Evolutionary conservation across 1,140 invertebrate species (phyloP), one percentile per base, ranked within the genome.

Genomic region (Aporrectodea caliginosa): DNA sequence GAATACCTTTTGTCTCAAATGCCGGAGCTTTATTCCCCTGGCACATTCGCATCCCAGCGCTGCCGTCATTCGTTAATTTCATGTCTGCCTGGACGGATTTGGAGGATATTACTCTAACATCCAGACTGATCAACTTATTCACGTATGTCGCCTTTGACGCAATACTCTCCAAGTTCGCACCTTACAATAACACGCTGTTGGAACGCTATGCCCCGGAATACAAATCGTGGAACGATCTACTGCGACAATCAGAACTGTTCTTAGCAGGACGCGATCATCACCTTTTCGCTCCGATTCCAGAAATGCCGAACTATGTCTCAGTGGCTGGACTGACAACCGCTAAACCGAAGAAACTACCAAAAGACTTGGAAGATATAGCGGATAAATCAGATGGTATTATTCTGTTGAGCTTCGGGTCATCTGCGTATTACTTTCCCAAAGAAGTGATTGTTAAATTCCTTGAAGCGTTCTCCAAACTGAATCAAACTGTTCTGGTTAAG

Each of bases 401-500:
- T n/a, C 29, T 79, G n/a, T 16, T 79, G n/a, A 74, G 69, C 27
- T 79, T 79, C 33, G 78, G 78, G 16, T 79, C 78, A 31, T 34
- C 72, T n/a, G 27, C 71, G 12, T 27, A n/a, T 16, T 30, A 30
- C 27, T 16, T 83, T n/a, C 77, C 81, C 1, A 2, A 22, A 79
- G 80, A 79, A 1, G 75, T 73, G 1, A 71, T 78, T 1, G 74
- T 88, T 1, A 83, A 85, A 16, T 85, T 91, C 75, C 43, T 88
- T 12, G 84, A 84, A 22, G 86, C 84, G 29, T 89, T 91, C 69
- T 80, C 88, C 16, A 88, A 87, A 78, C 76, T 91, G 2, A 89
- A 89, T 35, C 87, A 90, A 81, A 85, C 85, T 31, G 84, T 91
- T 6, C 75, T 91, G 14, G 91, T 90, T 90, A 90, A 90, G 76